Percentiles rank a stretch among this genome's conserved stretches.
phyloP scores from a whole-genome alignment of 2,113 vertebrate genomes.

The Mellivora capensis region DNA sequence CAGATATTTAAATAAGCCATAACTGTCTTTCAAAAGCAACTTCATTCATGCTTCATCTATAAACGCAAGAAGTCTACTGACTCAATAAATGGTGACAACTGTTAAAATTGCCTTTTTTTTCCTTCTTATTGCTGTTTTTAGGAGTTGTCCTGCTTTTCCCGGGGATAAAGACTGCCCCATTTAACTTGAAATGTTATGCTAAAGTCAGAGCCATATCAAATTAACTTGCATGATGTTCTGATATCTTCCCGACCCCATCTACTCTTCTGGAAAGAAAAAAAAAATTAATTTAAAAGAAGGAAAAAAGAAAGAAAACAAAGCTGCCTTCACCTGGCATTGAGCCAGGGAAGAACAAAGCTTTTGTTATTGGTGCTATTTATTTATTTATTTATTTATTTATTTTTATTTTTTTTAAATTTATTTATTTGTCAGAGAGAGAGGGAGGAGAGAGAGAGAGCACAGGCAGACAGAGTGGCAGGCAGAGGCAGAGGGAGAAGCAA shows the following conservation, averaged over 20 bases:
- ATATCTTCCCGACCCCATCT: neutral
- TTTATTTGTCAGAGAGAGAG: no score
- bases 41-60: neutral
- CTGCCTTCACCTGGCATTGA: neutral
- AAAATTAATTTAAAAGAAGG: neutral
- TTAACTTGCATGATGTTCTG: neutral
- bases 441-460: no score
- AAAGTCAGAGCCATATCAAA: neutral
- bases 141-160: neutral
- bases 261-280: neutral
- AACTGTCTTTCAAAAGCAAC: neutral
- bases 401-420: no score
- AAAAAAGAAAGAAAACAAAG: neutral
- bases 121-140: neutral
- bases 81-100: neutral
- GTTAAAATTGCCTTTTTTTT: neutral
- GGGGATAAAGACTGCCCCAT: neutral
- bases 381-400: conserved; percentile 12
- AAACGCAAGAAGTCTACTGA: neutral
- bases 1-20: neutral
- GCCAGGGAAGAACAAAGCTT: neutral
- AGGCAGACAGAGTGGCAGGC: no score
- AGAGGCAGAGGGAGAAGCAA: no score
- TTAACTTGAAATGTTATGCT: neutral
- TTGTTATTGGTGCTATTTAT: neutral